Evolutionary conservation across 1,140 invertebrate genomes (phyloP).

Genomic region (Pectinophora gossypiella): DNA sequence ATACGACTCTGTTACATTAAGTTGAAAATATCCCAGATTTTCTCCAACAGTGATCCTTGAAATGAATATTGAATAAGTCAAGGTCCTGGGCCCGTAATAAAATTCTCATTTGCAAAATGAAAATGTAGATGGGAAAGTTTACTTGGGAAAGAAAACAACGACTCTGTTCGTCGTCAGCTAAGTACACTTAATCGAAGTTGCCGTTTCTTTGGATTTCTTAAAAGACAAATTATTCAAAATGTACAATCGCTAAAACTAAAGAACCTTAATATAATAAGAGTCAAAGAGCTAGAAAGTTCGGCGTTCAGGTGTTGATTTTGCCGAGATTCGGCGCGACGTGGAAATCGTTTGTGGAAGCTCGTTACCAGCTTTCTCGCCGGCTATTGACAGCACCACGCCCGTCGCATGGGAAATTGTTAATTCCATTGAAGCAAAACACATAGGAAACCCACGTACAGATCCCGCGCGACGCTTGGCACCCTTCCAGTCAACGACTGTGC

Average conservation of each 20-base stretch:
- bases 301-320: not conserved
- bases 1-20: no score
- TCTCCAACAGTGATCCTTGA: not conserved
- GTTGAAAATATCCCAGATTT: not conserved
- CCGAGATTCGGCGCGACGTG: not conserved
- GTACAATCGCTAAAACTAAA: not conserved
- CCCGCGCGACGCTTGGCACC: constrained; percentile 32
- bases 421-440: constrained; percentile 38
- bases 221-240: not conserved
- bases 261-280: not conserved
- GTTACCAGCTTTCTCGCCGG: not conserved
- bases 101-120: not conserved
- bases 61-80: not conserved
- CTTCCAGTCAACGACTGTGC: constrained; percentile 40
- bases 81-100: not conserved
- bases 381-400: not conserved
- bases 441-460: constrained; percentile 24
- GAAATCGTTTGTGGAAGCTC: not conserved
- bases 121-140: not conserved
- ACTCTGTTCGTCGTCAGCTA: not conserved
- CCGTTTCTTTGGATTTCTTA: not conserved
- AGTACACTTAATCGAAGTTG: not conserved
- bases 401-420: constrained; percentile 38
- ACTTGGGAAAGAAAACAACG: not conserved
- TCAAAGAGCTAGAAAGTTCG: not conserved